Conservation (phyloP, 2,888 invertebrate genomes). For the Formica aserva region DNA sequence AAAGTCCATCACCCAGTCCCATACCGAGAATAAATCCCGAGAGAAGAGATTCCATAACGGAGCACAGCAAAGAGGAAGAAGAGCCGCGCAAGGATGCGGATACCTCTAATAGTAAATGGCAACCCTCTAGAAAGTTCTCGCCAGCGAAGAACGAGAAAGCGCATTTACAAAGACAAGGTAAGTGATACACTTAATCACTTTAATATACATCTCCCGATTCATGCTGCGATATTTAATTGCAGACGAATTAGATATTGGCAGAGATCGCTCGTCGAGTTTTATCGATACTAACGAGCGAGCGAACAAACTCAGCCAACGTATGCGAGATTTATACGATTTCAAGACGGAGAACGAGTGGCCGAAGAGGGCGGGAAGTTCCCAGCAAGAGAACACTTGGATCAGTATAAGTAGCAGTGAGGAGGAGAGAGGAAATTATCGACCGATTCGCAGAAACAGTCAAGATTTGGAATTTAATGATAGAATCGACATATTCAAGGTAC, state of each 20-base stretch:
- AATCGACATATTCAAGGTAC: slow-evolving; percentile 61
- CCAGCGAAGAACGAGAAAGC: slow-evolving; percentile 46
- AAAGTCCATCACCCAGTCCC: slow-evolving; percentile 73
- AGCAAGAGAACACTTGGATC: slow-evolving; percentile 73
- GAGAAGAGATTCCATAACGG: slow-evolving; percentile 51
- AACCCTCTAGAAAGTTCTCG: slow-evolving; percentile 73
- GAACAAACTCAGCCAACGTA: slow-evolving; percentile 76
- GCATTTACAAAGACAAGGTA: slow-evolving; percentile 56
- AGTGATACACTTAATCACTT: not conserved
- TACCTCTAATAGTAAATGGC: slow-evolving; percentile 68
- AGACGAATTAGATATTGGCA: slow-evolving; percentile 53
- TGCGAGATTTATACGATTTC: slow-evolving; percentile 80
- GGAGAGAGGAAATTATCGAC: slow-evolving; percentile 53
- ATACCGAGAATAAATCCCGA: slow-evolving; percentile 68
- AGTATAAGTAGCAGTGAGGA: slow-evolving; percentile 79
- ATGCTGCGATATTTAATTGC: slow-evolving; percentile 23
- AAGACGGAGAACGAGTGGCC: slow-evolving; percentile 81
- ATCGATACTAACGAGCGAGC: slow-evolving; percentile 63
- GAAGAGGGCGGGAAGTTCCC: slow-evolving; percentile 63
- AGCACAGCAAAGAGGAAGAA: slow-evolving; percentile 19
- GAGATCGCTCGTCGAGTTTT: slow-evolving; percentile 27
- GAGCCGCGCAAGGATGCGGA: slow-evolving; percentile 47
- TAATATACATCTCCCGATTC: not conserved
- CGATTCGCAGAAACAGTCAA: slow-evolving; percentile 75
- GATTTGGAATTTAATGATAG: slow-evolving; percentile 80